Percentiles rank a stretch among this genome's conserved stretches.
Evolutionary conservation across 2,888 invertebrate species (phyloP).

Genomic region (Drosophila setosimentum): DNA sequence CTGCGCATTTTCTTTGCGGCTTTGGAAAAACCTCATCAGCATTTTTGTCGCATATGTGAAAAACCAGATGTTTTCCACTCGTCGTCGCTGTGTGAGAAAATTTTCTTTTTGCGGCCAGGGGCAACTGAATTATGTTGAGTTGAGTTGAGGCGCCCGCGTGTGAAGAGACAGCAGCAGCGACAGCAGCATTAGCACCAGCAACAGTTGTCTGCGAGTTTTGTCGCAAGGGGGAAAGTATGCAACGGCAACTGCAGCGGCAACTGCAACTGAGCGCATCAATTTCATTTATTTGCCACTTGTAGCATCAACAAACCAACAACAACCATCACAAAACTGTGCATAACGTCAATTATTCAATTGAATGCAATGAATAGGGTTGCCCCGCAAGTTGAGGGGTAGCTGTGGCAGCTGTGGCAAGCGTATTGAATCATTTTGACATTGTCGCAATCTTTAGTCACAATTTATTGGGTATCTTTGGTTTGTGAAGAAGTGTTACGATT

Average conservation of each 20-base stretch:
- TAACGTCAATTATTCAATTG: constrained; percentile 77
- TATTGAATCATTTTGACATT: constrained; percentile 29
- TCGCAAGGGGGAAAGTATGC: constrained; percentile 40
- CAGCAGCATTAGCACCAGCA: constrained; percentile 5
- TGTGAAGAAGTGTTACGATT: not conserved
- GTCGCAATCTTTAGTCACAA: constrained; percentile 55
- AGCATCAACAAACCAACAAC: constrained; percentile 58
- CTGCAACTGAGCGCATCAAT: constrained; percentile 65
- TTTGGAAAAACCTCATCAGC: constrained; percentile 58
- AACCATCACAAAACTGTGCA: constrained; percentile 47
- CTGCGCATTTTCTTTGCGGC: constrained; percentile 54
- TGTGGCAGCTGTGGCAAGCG: not conserved
- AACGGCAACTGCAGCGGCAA: not conserved
- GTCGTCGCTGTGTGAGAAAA: constrained; percentile 65
- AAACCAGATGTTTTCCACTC: constrained; percentile 64
- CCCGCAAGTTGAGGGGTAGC: not conserved
- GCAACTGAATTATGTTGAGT: constrained; percentile 43
- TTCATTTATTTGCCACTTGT: constrained; percentile 81
- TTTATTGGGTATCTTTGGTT: constrained; percentile 4
- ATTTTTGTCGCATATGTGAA: constrained; percentile 66
- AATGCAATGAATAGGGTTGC: constrained; percentile 35
- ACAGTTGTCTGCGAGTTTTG: constrained; percentile 41
- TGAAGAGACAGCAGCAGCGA: constrained; percentile 42
- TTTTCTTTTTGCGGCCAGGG: constrained; percentile 59
- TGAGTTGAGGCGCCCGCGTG: constrained; percentile 52